These are phyloP conservation scores for Polydesmus complanatus DNA, from an alignment of 2,888 invertebrate genomes.

Conservation along the genomic window DNA sequence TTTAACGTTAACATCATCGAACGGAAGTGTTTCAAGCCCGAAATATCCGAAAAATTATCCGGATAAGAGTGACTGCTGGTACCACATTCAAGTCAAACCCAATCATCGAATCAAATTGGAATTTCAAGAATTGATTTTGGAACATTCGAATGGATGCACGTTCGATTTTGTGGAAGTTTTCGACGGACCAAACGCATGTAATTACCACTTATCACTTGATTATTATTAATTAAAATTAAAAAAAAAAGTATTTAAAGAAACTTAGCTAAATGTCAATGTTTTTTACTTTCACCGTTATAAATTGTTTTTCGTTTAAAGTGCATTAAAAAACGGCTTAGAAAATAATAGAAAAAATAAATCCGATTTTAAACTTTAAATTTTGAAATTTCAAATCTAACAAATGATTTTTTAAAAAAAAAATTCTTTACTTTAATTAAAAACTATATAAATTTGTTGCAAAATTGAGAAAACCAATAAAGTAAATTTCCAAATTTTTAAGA, in stretches of 20 bases:
- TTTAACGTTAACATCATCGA: conserved; percentile 13
- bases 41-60: conserved; percentile 23
- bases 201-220: background rate
- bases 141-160: conserved; percentile 21
- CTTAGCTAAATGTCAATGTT: background rate
- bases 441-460: no score
- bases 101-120: conserved; percentile 18
- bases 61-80: conserved; percentile 23
- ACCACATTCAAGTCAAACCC: conserved; percentile 15
- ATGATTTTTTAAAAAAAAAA: no score
- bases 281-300: no score
- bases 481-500: no score
- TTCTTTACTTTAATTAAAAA: no score
- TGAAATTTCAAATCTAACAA: no score
- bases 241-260: background rate
- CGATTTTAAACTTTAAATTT: no score
- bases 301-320: no score
- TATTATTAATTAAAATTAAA: background rate
- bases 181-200: conserved; percentile 18
- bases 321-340: no score
- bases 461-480: no score
- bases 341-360: no score
- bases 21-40: conserved; percentile 21
- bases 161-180: conserved; percentile 23
- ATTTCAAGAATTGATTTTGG: conserved; percentile 21